Conservation (phyloP, 2,888 invertebrate species). For the Conus canariensis region DNA sequence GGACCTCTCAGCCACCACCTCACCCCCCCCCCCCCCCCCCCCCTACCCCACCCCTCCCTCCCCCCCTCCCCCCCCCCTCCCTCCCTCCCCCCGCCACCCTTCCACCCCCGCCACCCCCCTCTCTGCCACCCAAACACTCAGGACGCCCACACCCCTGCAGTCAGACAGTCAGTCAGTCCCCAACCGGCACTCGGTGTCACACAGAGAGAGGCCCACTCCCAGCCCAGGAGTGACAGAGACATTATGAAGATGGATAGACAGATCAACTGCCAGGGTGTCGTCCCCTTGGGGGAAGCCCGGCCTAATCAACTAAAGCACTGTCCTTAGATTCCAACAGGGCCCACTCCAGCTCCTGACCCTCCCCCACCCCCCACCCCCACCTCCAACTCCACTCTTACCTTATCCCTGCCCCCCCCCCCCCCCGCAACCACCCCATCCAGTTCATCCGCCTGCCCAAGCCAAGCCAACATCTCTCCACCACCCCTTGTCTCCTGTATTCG, state of each 20-base stretch:
- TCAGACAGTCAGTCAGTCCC: neutral
- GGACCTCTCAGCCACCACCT: neutral
- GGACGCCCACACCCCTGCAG: neutral
- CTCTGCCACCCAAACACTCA: neutral
- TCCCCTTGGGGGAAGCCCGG: constrained; percentile 18
- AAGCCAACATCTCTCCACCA: neutral
- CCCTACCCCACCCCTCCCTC: neutral
- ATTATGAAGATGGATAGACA: constrained; percentile 43
- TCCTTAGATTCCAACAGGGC: constrained; percentile 42
- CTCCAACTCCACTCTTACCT: neutral
- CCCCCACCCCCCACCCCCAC: neutral
- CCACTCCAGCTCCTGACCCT: neutral
- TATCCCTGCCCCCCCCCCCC: neutral
- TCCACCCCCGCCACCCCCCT: neutral
- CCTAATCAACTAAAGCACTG: constrained; percentile 44
- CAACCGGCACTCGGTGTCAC: neutral
- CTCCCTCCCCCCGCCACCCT: neutral
- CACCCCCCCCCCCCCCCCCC: neutral
- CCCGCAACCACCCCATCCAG: neutral
- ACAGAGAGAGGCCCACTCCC: neutral
- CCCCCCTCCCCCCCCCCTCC: neutral
- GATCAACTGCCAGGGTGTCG: constrained; percentile 36
- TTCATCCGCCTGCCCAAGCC: neutral
- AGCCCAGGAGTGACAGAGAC: constrained; percentile 29
- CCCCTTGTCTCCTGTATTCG: neutral